Base-by-base conservation (phyloP, 2,113 vertebrate genomes). In the Triplophysa siluroides region DNA sequence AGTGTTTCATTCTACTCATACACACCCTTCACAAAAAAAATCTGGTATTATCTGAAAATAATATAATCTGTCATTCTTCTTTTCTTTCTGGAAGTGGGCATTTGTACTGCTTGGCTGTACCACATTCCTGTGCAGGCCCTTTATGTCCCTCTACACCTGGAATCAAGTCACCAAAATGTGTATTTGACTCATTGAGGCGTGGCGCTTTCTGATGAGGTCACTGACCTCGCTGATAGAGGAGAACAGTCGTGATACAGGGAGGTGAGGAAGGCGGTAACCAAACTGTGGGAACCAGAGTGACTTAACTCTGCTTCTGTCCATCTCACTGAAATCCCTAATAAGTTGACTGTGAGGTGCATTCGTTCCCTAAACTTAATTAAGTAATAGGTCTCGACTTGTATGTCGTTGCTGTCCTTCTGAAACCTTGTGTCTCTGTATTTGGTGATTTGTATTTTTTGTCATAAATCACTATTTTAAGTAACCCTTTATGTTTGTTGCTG, bases 211-310 rank as follows among this genome's bases (percentile, higher is more conserved):
- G 88, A 90, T 89, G 93, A 91, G 91, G 90, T 91, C 88, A 91
- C 77, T 89, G 89, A 88, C 60, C 70, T 68, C 41, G 62, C 83
- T 92, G 88, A 91, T 90, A 91, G 87, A 93, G 88, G 88, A 92
- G 85, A 78, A 86, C 83, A 81, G 86, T 83, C 61, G 85, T 90
- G 87, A 90, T 88, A 88, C 89, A 88, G 88, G 88, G 88, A 84
- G 80, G 89, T 85, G 83, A 85, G 86, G 86, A 84, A 82, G 84
- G 85, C 85, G 83, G 86, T 81, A 82, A 83, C 82, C 84, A 87
- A 87, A 89, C 87, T 90, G 89, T 92, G 93, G 91, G 90, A 93
- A 92, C 87, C 81, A 86, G 85, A 89, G 86, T 91, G 41, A 78
- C 16, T 38, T 10, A 1, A 33, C 45, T 65, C 14, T 19, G 50